Percentiles rank a stretch among this genome's conserved stretches.
Conservation (phyloP, 1,140 invertebrate genomes). For the Lerema accius region DNA sequence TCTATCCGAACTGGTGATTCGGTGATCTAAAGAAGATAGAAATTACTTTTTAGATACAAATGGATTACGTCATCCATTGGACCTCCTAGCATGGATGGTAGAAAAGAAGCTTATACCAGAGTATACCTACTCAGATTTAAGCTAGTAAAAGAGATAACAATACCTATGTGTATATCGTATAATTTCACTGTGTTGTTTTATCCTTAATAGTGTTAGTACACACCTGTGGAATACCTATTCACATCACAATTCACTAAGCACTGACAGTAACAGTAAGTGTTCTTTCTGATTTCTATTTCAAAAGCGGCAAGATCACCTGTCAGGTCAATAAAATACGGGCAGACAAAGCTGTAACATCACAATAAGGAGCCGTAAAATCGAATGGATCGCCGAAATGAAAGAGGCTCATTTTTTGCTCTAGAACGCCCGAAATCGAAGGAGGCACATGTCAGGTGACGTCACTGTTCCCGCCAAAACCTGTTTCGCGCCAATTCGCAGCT, state of each 20-base stretch:
- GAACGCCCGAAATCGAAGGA: slow-evolving; percentile 59
- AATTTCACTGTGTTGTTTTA: no score
- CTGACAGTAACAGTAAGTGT: slow-evolving; percentile 1
- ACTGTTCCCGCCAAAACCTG: slow-evolving; percentile 69
- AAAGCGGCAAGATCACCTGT: slow-evolving; percentile 44
- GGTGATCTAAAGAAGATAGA: no score
- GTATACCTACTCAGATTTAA: no score
- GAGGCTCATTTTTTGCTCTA: slow-evolving; percentile 60
- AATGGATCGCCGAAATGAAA: slow-evolving; percentile 55
- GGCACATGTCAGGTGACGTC: slow-evolving; percentile 77
- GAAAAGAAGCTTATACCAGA: no score
- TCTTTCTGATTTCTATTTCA: slow-evolving; percentile 16
- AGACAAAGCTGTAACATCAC: slow-evolving; percentile 49
- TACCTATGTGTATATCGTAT: no score
- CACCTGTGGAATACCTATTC: not conserved
- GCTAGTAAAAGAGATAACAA: no score
- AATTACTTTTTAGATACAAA: no score
- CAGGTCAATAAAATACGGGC: slow-evolving; percentile 43
- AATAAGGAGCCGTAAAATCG: slow-evolving; percentile 66
- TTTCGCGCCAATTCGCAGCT: slow-evolving; percentile 79
- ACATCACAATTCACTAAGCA: not conserved
- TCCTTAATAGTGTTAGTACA: not conserved
- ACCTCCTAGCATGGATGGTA: no score
- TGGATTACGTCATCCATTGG: no score
- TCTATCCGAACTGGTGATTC: no score